A percentile compares a stretch with the other conserved stretches of the same genome.
Evolutionary conservation across 2,113 vertebrate genomes (phyloP).

Genomic region (Etheostoma cragini): DNA sequence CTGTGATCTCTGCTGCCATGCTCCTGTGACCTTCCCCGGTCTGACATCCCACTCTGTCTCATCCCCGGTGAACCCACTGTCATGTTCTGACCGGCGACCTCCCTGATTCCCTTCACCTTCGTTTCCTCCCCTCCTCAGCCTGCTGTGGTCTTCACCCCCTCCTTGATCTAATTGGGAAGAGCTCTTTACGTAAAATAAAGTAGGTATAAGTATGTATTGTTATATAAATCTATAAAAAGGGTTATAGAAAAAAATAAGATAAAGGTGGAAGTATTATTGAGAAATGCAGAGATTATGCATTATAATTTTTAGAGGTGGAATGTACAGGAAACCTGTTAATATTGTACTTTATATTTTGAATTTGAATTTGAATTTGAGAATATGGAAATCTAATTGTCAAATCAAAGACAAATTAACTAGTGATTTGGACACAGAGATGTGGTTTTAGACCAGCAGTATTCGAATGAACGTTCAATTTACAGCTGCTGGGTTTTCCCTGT

Average conservation of each 20-base stretch:
- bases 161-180: slow-evolving; percentile 58
- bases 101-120: slow-evolving; percentile 40
- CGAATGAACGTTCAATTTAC: slow-evolving; percentile 11
- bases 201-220: slow-evolving; percentile 53
- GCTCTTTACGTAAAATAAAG: slow-evolving; percentile 50
- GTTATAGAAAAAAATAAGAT: slow-evolving; percentile 61
- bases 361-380: slow-evolving; percentile 89
- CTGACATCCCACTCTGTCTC: slow-evolving; percentile 74
- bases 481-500: slow-evolving; percentile 53
- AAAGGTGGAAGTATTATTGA: slow-evolving; percentile 52
- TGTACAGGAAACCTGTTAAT: slow-evolving; percentile 90
- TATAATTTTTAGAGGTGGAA: slow-evolving; percentile 76
- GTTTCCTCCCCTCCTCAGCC: slow-evolving; percentile 40
- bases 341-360: slow-evolving; percentile 97
- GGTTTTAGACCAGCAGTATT: slow-evolving; percentile 50
- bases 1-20: slow-evolving; percentile 75
- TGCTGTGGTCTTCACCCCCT: slow-evolving; percentile 34
- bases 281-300: slow-evolving; percentile 77
- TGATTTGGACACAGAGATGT: slow-evolving; percentile 50
- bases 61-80: slow-evolving; percentile 35
- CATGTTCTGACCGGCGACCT: slow-evolving; percentile 22
- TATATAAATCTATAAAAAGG: slow-evolving; percentile 63
- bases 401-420: slow-evolving; percentile 58
- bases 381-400: slow-evolving; percentile 73
- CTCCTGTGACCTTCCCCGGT: slow-evolving; percentile 65